A percentile compares a stretch with the other conserved stretches of the same genome.
Evolutionary conservation across 2,797 vertebrate species (phyloP).

Genomic region (Neoniphon sammara): DNA sequence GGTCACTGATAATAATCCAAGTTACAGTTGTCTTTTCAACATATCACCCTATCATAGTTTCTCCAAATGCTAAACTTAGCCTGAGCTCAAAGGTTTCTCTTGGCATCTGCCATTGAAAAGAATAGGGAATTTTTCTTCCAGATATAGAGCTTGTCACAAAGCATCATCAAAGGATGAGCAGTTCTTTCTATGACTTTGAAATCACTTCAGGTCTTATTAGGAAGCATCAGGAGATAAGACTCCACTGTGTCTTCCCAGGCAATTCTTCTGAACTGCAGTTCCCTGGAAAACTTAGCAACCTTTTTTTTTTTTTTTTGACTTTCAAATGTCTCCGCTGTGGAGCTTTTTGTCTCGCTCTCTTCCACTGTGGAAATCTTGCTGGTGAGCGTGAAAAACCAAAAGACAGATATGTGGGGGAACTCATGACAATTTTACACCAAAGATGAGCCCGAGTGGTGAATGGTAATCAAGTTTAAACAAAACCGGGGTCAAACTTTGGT

Average conservation of each 20-base stretch:
- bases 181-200: constrained; percentile 10
- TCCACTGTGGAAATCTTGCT: not conserved
- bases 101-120: not conserved
- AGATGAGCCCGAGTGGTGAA: not conserved
- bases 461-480: constrained; percentile 19
- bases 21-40: constrained; percentile 5
- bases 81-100: constrained; percentile 13
- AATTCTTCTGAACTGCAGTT: not conserved
- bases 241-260: constrained; percentile 9
- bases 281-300: constrained; percentile 15
- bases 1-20: constrained; percentile 2
- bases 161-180: constrained; percentile 6
- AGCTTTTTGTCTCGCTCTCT: not conserved
- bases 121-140: constrained; percentile 4
- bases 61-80: constrained; percentile 11
- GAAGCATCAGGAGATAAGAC: constrained; percentile 11
- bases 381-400: not conserved
- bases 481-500: constrained; percentile 13
- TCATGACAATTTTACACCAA: not conserved
- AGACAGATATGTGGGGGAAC: not conserved
- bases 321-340: constrained; percentile 23
- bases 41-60: not conserved
- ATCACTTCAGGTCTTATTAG: constrained; percentile 15
- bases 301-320: constrained; percentile 19
- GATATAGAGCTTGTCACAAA: constrained; percentile 17